Conservation (phyloP, 2,888 invertebrate genomes). For the Dynastes hyllus region DNA sequence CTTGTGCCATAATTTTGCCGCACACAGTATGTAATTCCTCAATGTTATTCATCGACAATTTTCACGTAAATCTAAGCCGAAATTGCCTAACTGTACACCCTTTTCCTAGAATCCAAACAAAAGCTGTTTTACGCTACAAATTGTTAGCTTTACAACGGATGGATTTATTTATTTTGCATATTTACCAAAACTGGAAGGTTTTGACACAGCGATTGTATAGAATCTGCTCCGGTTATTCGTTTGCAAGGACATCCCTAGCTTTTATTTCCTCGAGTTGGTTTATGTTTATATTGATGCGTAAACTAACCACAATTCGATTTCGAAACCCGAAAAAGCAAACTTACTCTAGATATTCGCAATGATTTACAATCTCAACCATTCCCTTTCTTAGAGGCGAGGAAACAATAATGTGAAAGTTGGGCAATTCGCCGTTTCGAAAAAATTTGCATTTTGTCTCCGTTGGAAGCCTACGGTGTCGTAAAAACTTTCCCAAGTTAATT, state of each 20-base stretch:
- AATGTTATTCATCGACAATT: neutral
- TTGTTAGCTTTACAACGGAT: neutral
- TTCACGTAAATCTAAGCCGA: too few relatives aligned
- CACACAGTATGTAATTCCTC: neutral
- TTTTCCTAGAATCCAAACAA: constrained; percentile 5
- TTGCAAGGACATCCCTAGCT: neutral
- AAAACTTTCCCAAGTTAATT: too few relatives aligned
- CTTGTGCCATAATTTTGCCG: too few relatives aligned
- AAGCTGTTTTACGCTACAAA: neutral
- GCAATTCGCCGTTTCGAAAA: too few relatives aligned
- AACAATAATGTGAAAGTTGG: too few relatives aligned
- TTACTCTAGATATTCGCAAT: too few relatives aligned
- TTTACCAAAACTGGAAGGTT: neutral
- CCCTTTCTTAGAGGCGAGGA: too few relatives aligned
- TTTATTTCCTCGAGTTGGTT: neutral
- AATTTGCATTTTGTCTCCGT: too few relatives aligned
- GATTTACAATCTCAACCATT: too few relatives aligned
- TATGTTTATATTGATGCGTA: neutral
- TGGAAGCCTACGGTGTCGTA: too few relatives aligned
- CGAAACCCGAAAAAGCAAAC: too few relatives aligned
- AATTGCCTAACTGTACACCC: constrained; percentile 5
- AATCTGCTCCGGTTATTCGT: neutral
- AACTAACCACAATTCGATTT: too few relatives aligned
- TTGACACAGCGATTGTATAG: neutral
- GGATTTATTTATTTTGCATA: constrained; percentile 13